Evolutionary conservation across 2,113 vertebrate genomes (phyloP), one percentile per base, ranked within the genome.

Genomic region (Melanerpes formicivorus): DNA sequence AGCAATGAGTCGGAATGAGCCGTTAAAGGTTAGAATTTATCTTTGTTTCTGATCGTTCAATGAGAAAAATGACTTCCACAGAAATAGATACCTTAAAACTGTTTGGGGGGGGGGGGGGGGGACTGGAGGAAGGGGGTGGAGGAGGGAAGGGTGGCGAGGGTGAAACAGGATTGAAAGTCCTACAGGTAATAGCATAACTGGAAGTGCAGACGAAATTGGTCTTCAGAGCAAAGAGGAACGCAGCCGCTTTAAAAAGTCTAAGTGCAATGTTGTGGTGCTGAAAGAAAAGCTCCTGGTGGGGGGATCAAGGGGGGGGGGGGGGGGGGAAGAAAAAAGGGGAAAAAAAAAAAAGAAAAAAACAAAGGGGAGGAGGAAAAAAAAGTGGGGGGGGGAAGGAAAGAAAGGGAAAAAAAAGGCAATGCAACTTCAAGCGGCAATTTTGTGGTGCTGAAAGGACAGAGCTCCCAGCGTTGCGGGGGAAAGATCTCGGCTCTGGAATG

Each of bases 1-100:
- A 98, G 98, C 98, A 98, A 98, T 98, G 98, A 98, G 97, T 98
- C 98, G 97, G 95, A 98, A 98, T 98, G 98, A 98, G 97, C 97
- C 98, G 90, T 98, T 98, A 98, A 98, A 98, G 98, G 97, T 98
- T 98, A 98, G 97, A 97, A 97, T 97, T 98, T 98, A 96, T 98
- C 98, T 97, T 98, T 98, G 97, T 97, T 98, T 98, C 96, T 98
- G 97, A 98, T 97, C 97, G 94, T 98, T 98, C 97, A 98, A 98
- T 98, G 98, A 98, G 96, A 98, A 98, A 97, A 98, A 98, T 98
- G 97, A 97, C 96, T 98, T 98, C 97, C 97, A 97, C 97, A 98
- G 97, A 97, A 97, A 97, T 97, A 98, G 96, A 97, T 97, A 98
- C 96, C 96, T 98, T 97, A 96, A 97, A 97, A 98, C 96, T 97